A percentile compares a stretch with the other conserved stretches of the same genome.
These are phyloP conservation scores for Poecilia picta DNA, from an alignment of 2,797 vertebrate species.

Conservation along the genomic window DNA sequence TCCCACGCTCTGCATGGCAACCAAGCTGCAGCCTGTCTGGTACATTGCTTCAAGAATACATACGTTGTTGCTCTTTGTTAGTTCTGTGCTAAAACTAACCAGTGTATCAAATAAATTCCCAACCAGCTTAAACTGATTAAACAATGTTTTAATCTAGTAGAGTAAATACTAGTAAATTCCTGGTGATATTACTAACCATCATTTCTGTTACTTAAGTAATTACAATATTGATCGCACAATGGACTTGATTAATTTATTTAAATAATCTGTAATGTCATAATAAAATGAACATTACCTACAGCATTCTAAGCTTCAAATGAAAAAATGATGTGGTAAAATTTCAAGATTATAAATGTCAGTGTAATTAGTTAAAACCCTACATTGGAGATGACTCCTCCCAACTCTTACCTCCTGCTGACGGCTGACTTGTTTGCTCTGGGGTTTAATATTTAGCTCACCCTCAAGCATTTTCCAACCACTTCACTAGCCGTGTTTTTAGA, in stretches of 20 bases:
- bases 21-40: conserved; percentile 9
- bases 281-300: not conserved
- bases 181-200: no score
- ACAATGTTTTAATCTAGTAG: not conserved
- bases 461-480: conserved; percentile 20
- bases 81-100: not conserved
- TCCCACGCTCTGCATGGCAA: conserved; percentile 48
- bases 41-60: not conserved
- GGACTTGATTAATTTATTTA: not conserved
- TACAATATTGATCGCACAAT: not conserved
- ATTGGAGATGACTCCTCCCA: conserved; percentile 25
- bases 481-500: conserved; percentile 39
- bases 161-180: not conserved
- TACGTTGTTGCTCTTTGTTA: not conserved
- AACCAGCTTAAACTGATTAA: not conserved
- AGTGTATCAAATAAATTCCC: not conserved
- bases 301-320: not conserved
- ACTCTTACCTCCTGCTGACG: conserved; percentile 27
- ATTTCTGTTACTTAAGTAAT: not conserved
- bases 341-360: not conserved
- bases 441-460: conserved; percentile 74
- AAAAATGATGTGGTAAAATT: not conserved
- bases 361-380: not conserved
- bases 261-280: not conserved
- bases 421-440: conserved; percentile 62